phyloP scores from a whole-genome alignment of 2,113 vertebrate species.

The Leiothrix lutea region DNA sequence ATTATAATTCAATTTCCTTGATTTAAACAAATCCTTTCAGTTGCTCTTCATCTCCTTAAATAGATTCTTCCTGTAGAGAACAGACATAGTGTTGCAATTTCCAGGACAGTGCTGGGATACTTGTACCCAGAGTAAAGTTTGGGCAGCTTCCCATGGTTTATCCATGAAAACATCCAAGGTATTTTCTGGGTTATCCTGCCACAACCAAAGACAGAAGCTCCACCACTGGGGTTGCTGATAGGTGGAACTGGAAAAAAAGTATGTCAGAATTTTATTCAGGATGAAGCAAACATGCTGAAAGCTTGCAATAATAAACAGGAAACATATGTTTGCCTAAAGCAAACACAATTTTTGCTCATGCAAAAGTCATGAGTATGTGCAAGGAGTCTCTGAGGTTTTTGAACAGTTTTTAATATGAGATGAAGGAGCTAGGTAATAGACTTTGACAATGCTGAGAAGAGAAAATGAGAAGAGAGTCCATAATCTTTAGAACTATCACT shows the following conservation, averaged over 20 bases:
- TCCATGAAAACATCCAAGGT: background rate
- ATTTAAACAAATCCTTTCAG: background rate
- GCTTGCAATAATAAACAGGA: background rate
- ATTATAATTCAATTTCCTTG: background rate
- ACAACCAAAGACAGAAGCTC: background rate
- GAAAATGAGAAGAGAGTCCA: background rate
- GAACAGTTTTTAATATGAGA: background rate
- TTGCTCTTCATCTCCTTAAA: background rate
- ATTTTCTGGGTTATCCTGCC: background rate
- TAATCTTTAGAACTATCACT: constrained; percentile 7
- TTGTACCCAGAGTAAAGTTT: background rate
- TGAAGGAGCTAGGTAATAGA: background rate
- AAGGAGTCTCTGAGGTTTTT: background rate
- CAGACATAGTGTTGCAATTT: background rate
- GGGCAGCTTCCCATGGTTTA: background rate
- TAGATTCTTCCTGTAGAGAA: background rate
- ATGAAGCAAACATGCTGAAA: background rate
- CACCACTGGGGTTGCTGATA: background rate
- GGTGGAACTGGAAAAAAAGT: background rate
- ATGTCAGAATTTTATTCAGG: background rate
- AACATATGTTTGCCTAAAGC: background rate
- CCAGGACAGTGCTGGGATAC: background rate
- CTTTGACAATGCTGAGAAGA: background rate
- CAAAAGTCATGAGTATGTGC: background rate
- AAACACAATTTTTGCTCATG: background rate